Conservation (phyloP, 2,113 vertebrate genomes). For the Rynchops niger region DNA sequence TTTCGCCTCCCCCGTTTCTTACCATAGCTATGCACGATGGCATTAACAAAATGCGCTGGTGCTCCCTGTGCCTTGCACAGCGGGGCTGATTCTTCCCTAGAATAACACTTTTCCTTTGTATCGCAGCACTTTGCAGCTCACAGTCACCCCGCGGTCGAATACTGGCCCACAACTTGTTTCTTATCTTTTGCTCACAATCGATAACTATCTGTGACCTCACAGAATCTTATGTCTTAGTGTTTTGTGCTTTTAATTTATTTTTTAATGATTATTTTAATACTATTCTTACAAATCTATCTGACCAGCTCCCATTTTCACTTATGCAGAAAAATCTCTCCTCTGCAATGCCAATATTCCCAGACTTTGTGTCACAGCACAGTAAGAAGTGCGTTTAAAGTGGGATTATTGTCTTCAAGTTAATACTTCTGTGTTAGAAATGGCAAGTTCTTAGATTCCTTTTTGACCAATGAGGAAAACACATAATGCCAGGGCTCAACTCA, state of each 20-base stretch:
- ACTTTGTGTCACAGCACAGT: not conserved
- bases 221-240: not conserved
- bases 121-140: not conserved
- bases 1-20: not conserved
- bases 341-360: not conserved
- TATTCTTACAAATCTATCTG: not conserved
- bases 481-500: not conserved
- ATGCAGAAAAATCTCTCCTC: not conserved
- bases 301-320: not conserved
- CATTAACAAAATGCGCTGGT: not conserved
- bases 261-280: not conserved
- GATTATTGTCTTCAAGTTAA: slow-evolving; percentile 7
- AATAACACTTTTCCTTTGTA: not conserved
- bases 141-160: not conserved
- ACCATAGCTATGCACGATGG: rapidly evolving
- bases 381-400: not conserved
- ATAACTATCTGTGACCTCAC: not conserved
- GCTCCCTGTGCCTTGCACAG: not conserved
- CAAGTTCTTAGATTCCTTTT: not conserved
- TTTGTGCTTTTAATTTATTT: not conserved
- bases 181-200: not conserved
- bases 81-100: not conserved
- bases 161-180: not conserved
- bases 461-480: not conserved
- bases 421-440: not conserved